Percentiles rank a stretch among this genome's conserved stretches.
Conservation (phyloP, 2,797 vertebrate genomes). For the Trichosurus vulpecula region DNA sequence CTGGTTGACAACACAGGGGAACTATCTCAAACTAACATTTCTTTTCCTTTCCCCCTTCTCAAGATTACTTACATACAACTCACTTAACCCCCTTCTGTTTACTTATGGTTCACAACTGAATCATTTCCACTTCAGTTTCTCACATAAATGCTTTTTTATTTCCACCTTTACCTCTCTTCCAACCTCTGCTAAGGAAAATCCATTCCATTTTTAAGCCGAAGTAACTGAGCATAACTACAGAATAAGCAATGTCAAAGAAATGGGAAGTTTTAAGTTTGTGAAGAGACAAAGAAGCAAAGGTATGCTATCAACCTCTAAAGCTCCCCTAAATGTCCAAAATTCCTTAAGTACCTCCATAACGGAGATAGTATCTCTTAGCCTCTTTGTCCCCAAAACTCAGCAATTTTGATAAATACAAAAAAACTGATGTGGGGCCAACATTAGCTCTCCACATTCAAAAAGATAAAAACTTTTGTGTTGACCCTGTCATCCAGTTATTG, state of each 20-base stretch:
- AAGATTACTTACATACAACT: not conserved
- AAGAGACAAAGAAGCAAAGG: not conserved
- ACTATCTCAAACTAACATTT: not conserved
- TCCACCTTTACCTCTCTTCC: not conserved
- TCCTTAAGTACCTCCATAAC: not conserved
- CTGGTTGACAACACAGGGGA: not conserved
- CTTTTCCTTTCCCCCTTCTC: not conserved
- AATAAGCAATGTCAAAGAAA: not conserved
- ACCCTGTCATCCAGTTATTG: not conserved
- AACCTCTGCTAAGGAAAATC: not conserved
- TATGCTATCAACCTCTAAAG: not conserved
- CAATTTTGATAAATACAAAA: not conserved
- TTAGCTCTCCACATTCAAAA: not conserved
- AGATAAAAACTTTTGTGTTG: not conserved
- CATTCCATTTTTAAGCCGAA: not conserved
- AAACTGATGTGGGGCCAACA: not conserved
- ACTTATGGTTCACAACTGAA: not conserved
- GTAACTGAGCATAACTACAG: not conserved
- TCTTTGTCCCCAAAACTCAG: not conserved
- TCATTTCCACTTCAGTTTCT: not conserved
- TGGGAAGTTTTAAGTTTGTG: not conserved
- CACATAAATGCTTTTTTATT: not conserved
- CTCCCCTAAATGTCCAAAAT: not conserved
- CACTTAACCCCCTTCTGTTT: not conserved
- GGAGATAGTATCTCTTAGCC: not conserved